Evolutionary conservation across 2,113 vertebrate genomes (phyloP), one percentile per base, ranked within the genome.

Genomic region (Lucifuga dentata): DNA sequence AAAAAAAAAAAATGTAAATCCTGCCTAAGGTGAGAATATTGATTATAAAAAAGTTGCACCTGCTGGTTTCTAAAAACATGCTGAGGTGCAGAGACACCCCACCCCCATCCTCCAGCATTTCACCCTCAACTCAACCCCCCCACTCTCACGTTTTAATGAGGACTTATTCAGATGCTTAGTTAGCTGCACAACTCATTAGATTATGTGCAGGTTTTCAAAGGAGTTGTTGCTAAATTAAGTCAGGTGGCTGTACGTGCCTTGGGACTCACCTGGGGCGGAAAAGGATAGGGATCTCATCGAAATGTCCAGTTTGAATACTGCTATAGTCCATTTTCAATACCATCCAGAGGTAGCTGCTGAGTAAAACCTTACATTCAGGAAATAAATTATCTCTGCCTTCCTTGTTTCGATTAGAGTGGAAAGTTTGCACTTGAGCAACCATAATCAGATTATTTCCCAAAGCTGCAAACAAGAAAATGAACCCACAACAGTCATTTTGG

Each of bases 41-140:
- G 85, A 90, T 88, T 90, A 79, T 58, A 36, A 77, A 86, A 86
- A 76, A 64, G 66, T 57, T 51, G 71, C 49, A 65, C 83, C 73
- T 84, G 39, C 73, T 71, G 45, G 39, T 70, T 77, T 70, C 67
- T 73, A 3, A 29, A 80, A 83, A 87, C 69, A 73, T 79, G 78
- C 53, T 75, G 79, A 80, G 62, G 58, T 76, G 55, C 63, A 85
- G 55, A 78, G 83, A 57, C 41, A 39, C 32, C 64, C 48, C 48
- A 69, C 35, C 49, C 68, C 52, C 58, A 67, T 46, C 57, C 68
- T 32, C 33, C n/a, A 36, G 17, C 57, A 65, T 13, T 50, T 48
- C 50, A 29, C 45, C 19, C 26, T 53, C 45, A 67, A 16, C 20
- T 17, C 60, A 15, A 36, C 32, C 16, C 26, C 12, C 21, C 33